A percentile compares a stretch with the other conserved stretches of the same genome.
Evolutionary conservation across 2,113 vertebrate genomes (phyloP).

Genomic region (Marcusenius ussheri): DNA sequence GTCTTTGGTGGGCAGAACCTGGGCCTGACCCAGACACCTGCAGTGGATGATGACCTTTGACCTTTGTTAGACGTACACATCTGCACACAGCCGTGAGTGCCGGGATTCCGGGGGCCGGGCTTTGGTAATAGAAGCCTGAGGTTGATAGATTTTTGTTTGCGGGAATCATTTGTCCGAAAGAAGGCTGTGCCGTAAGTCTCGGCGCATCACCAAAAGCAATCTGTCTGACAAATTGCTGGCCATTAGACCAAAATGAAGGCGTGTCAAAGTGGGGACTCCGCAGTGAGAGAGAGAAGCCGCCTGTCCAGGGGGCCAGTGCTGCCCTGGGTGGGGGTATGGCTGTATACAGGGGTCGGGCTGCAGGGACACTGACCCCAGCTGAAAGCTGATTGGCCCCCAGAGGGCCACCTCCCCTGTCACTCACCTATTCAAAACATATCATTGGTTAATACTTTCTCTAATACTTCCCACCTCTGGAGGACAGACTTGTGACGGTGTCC

Average conservation of each 20-base stretch:
- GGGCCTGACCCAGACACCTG: background rate
- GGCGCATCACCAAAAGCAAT: constrained; percentile 30
- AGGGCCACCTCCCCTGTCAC: background rate
- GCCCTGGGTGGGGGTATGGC: background rate
- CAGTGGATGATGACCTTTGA: background rate
- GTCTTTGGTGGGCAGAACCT: background rate
- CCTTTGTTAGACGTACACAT: background rate
- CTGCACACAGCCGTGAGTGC: background rate
- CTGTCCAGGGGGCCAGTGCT: constrained; percentile 23
- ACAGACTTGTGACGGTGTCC: background rate
- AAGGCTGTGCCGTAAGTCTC: background rate
- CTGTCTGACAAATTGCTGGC: constrained; percentile 32
- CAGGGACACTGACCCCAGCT: background rate
- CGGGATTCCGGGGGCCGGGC: background rate
- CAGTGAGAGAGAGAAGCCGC: constrained; percentile 33
- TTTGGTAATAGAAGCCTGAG: background rate
- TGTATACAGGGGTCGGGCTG: background rate
- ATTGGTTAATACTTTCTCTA: background rate
- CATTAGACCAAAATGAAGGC: constrained; percentile 28
- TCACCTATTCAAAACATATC: background rate
- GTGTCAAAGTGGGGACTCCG: constrained; percentile 23
- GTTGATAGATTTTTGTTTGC: background rate
- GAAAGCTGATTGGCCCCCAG: background rate
- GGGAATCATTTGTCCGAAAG: background rate
- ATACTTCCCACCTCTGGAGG: background rate